These are phyloP conservation scores for Cossypha caffra DNA, from an alignment of 2,797 vertebrate species.

Conservation along the genomic window DNA sequence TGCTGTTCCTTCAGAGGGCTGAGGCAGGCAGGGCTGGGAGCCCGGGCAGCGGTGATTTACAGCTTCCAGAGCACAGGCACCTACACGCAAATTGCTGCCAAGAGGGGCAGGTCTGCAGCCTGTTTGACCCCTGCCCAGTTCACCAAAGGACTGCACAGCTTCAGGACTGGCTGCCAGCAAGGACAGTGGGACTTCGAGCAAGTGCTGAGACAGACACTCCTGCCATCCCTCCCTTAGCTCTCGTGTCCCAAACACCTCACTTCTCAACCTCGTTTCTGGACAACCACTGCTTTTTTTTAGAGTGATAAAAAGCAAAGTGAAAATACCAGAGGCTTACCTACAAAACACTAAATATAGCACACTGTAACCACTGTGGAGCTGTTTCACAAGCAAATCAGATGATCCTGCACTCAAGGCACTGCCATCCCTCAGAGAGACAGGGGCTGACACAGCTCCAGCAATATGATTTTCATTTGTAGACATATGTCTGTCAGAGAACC, in stretches of 20 bases:
- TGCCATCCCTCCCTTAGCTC: neutral
- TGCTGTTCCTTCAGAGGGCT: neutral
- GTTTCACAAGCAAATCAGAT: neutral
- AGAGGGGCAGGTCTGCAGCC: neutral
- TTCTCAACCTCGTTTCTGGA: neutral
- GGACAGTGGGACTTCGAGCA: neutral
- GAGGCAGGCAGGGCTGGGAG: neutral
- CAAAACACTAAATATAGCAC: neutral
- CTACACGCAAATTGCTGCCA: neutral
- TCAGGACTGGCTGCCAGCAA: neutral
- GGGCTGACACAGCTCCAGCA: neutral
- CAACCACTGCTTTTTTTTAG: neutral
- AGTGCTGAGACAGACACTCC: neutral
- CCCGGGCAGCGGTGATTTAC: neutral
- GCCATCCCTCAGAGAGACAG: neutral
- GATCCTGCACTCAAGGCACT: neutral
- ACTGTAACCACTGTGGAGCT: neutral
- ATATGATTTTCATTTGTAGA: conserved; percentile 20
- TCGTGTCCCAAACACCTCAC: neutral
- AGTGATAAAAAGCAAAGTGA: neutral
- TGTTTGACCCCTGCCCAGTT: accelerated
- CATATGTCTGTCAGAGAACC: conserved; percentile 12
- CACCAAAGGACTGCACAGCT: neutral
- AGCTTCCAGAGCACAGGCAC: neutral
- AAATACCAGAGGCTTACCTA: neutral